A percentile compares a stretch with the other conserved stretches of the same genome.
Conservation (phyloP, 1,140 invertebrate species). For the Luehdorfia chinensis region DNA sequence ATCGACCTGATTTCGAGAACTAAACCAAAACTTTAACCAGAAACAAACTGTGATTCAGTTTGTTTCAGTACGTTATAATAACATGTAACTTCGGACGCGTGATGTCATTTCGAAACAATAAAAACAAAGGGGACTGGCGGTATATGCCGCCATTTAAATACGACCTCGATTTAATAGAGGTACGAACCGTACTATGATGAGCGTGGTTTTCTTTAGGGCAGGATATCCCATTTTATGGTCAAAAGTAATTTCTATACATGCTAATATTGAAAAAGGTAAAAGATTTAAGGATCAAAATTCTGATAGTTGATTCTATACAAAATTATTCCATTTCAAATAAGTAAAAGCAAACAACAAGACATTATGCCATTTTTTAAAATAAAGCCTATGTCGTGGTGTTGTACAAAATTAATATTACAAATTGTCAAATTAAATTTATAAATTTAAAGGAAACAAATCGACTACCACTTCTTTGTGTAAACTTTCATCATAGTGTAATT, state of each 20-base stretch:
- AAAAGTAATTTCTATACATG: background rate
- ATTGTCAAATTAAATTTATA: too few species aligned
- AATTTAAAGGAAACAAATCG: too few species aligned
- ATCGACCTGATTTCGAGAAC: background rate
- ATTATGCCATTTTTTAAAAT: too few species aligned
- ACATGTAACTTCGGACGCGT: background rate
- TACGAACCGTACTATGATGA: background rate
- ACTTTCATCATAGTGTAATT: too few species aligned
- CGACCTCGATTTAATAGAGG: constrained; percentile 8
- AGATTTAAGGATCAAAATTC: background rate
- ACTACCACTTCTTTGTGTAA: too few species aligned
- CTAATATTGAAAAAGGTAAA: constrained; percentile 2
- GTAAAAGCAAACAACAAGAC: too few species aligned
- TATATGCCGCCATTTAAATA: background rate
- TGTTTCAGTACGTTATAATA: constrained; percentile 6
- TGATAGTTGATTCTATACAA: too few species aligned
- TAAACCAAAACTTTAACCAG: background rate
- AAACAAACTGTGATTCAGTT: background rate
- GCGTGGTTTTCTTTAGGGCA: background rate
- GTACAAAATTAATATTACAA: too few species aligned
- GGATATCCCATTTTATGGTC: constrained; percentile 8
- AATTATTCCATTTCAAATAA: too few species aligned
- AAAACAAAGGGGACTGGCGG: constrained; percentile 3
- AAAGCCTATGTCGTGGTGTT: too few species aligned
- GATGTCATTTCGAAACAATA: constrained; percentile 7